These are phyloP conservation scores for Prionailurus viverrinus DNA, from an alignment of 2,113 vertebrate genomes.

Conservation along the genomic window DNA sequence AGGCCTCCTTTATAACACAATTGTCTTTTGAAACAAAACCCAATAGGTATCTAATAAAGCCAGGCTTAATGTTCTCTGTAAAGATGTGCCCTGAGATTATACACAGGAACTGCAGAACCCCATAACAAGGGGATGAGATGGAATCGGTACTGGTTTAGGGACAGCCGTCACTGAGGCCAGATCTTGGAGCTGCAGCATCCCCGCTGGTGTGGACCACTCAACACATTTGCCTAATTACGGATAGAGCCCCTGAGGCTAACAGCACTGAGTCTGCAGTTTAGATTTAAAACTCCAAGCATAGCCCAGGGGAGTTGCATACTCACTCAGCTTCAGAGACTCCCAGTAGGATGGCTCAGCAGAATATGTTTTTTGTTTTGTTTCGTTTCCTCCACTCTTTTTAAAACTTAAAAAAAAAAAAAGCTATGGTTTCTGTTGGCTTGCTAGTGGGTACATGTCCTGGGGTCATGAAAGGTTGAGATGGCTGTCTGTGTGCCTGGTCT, in stretches of 20 bases:
- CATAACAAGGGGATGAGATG: neutral
- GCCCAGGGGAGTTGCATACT: too few species aligned
- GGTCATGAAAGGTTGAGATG: neutral
- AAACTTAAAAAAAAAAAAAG: too few species aligned
- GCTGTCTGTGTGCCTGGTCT: neutral
- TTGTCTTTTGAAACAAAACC: conserved; percentile 72
- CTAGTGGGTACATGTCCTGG: neutral
- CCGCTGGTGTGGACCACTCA: neutral
- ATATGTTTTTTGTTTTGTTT: neutral
- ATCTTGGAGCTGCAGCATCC: neutral
- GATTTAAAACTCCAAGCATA: neutral
- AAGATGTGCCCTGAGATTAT: neutral
- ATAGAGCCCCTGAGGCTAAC: neutral
- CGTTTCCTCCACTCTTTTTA: conserved; percentile 17
- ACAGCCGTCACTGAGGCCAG: neutral
- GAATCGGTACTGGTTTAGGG: neutral
- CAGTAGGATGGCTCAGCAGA: neutral
- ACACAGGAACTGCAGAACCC: conserved; percentile 26
- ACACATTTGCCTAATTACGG: neutral
- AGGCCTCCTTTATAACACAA: conserved; percentile 75
- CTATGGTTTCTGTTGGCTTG: neutral
- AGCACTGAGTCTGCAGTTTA: neutral
- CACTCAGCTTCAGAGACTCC: neutral
- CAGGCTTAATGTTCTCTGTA: neutral
- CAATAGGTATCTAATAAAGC: conserved; percentile 70